Percentiles rank a stretch among this genome's conserved stretches.
These are phyloP conservation scores for Hermaeophaga mercurialis DNA, from an alignment of 2,888 invertebrate genomes.

Conservation along the genomic window DNA sequence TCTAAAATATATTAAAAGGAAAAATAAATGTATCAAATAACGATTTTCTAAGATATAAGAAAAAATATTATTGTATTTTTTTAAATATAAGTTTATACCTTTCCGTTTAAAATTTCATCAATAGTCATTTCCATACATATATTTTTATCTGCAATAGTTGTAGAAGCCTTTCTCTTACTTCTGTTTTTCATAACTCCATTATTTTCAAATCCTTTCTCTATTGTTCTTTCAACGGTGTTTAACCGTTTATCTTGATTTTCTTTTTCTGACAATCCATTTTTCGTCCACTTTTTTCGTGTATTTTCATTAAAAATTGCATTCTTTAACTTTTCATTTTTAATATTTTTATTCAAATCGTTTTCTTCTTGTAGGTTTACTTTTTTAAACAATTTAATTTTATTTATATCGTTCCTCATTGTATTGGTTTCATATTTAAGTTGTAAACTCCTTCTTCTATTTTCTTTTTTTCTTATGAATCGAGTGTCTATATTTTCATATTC, in stretches of 20 bases:
- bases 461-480: neutral
- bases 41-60: no score
- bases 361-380: neutral
- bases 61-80: no score
- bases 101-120: constrained; percentile 96
- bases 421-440: neutral
- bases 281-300: no score
- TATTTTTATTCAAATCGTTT: neutral
- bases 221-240: neutral
- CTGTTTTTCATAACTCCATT: neutral
- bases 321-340: no score
- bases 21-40: neutral
- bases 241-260: no score
- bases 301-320: no score
- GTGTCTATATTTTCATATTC: neutral
- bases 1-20: constrained; percentile 60
- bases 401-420: neutral
- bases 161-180: constrained; percentile 43
- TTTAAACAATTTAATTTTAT: neutral
- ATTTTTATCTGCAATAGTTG: constrained; percentile 55
- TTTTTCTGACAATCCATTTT: no score
- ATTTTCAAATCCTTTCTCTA: neutral
- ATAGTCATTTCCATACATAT: constrained; percentile 70
- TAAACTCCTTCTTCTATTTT: neutral
- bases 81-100: no score